These are phyloP conservation scores for Cyaniris semiargus DNA, from an alignment of 2,888 invertebrate species.

Conservation along the genomic window DNA sequence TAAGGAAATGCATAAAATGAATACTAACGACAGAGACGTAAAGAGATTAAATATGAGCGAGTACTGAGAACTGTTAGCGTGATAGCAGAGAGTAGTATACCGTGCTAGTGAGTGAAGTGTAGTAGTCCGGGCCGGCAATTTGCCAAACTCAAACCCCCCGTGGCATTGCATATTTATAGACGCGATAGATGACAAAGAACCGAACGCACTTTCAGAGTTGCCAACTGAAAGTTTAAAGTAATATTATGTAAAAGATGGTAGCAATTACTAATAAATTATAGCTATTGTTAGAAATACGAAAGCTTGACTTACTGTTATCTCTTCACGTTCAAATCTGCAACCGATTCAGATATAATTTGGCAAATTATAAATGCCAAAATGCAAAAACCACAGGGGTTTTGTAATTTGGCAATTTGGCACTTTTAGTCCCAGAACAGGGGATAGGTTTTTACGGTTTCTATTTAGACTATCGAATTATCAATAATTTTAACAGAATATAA, in stretches of 20 bases:
- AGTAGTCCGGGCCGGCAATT: constrained; percentile 16
- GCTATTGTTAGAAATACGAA: not conserved
- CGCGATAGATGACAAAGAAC: constrained; percentile 5
- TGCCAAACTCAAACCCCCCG: constrained; percentile 25
- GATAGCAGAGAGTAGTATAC: not conserved
- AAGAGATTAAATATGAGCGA: constrained; percentile 14
- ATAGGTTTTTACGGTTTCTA: too few species aligned
- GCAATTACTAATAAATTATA: not conserved
- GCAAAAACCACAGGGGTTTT: too few species aligned
- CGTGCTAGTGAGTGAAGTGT: not conserved
- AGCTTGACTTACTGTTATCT: too few species aligned
- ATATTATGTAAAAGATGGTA: not conserved
- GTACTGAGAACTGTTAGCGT: not conserved
- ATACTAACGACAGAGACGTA: constrained; percentile 4
- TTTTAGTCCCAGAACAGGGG: too few species aligned
- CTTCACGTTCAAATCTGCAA: too few species aligned
- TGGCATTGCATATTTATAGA: not conserved
- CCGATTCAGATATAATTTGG: too few species aligned
- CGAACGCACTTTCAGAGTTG: not conserved
- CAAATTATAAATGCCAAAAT: too few species aligned
- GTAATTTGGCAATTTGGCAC: too few species aligned
- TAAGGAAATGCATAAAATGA: constrained; percentile 14
- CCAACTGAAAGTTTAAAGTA: not conserved
- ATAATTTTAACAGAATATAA: too few species aligned
- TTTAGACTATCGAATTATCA: too few species aligned